A percentile compares a stretch with the other conserved stretches of the same genome.
These are phyloP conservation scores for Caenorhabditis zanzibari DNA, from an alignment of 2,888 invertebrate species.

Conservation along the genomic window DNA sequence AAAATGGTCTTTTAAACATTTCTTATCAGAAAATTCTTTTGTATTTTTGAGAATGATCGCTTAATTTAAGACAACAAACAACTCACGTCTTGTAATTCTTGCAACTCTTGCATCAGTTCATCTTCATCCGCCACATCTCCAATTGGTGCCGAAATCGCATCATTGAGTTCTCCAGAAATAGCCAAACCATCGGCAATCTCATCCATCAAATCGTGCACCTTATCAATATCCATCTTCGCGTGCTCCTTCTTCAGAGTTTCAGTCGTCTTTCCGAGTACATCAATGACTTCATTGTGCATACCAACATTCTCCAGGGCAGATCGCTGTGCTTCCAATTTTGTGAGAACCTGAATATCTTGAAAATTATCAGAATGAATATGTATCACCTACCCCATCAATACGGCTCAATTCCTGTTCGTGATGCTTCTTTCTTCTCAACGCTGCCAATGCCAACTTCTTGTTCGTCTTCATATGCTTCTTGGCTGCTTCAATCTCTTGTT, in stretches of 20 bases:
- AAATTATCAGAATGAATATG: not conserved
- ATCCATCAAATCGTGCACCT: slow-evolving; percentile 76
- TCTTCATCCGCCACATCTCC: slow-evolving; percentile 73
- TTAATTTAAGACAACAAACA: not conserved
- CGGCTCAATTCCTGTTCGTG: slow-evolving; percentile 71
- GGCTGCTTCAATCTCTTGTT: slow-evolving; percentile 70
- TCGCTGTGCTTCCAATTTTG: slow-evolving; percentile 74
- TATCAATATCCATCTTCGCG: slow-evolving; percentile 72
- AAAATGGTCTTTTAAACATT: slow-evolving; percentile 12
- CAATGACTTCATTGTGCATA: slow-evolving; percentile 72
- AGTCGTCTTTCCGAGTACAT: slow-evolving; percentile 71
- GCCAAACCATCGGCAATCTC: slow-evolving; percentile 73
- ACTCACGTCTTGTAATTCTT: slow-evolving; percentile 71
- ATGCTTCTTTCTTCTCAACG: slow-evolving; percentile 73
- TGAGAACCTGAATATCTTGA: slow-evolving; percentile 61
- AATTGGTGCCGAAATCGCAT: slow-evolving; percentile 73
- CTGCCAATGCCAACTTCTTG: slow-evolving; percentile 72
- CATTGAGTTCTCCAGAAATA: slow-evolving; percentile 68
- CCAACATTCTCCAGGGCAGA: slow-evolving; percentile 75
- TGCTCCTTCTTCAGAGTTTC: slow-evolving; percentile 74
- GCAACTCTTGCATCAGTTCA: slow-evolving; percentile 71
- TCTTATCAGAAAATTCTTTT: too few species aligned
- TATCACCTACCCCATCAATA: slow-evolving; percentile 67
- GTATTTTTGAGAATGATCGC: not conserved
- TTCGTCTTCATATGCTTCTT: slow-evolving; percentile 73